These are phyloP conservation scores for Notoglanidium macrostoma DNA, from an alignment of 2,797 vertebrate genomes.

Conservation along the genomic window DNA sequence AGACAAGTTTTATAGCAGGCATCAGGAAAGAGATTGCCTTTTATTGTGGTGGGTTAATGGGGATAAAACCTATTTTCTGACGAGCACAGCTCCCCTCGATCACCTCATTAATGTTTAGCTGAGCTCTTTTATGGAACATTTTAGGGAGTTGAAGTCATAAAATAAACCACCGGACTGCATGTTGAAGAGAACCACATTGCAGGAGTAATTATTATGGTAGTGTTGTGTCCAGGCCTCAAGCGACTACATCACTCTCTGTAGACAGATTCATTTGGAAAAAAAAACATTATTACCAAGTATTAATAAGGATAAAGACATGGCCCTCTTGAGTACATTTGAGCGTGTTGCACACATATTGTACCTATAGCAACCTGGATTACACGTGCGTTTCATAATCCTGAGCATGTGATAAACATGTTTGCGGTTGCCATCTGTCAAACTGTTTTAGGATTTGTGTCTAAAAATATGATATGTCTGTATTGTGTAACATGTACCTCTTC, in stretches of 20 bases:
- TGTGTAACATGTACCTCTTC: not conserved
- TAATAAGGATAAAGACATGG: too few species aligned
- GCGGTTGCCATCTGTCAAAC: not conserved
- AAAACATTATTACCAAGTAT: not conserved
- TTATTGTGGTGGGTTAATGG: conserved; percentile 40
- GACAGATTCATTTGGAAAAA: not conserved
- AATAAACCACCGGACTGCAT: conserved; percentile 23
- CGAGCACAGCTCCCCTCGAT: not conserved
- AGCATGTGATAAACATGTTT: conserved; percentile 3
- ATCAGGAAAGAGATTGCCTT: conserved; percentile 28
- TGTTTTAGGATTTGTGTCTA: not conserved
- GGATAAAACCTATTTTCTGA: conserved; percentile 39
- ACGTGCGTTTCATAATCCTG: not conserved
- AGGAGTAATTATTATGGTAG: conserved; percentile 34
- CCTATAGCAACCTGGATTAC: conserved; percentile 9
- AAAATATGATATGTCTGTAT: not conserved
- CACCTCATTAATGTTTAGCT: conserved; percentile 30
- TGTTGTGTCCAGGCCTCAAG: not conserved
- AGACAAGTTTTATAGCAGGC: conserved; percentile 24
- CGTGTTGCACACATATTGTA: not conserved
- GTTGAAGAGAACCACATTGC: not conserved
- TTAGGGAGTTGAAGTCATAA: conserved; percentile 19
- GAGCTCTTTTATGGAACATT: conserved; percentile 26
- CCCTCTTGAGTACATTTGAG: too few species aligned
- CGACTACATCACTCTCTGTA: not conserved